These are phyloP conservation scores for Marronus borbonicus DNA, from an alignment of 2,888 invertebrate genomes.

Conservation along the genomic window DNA sequence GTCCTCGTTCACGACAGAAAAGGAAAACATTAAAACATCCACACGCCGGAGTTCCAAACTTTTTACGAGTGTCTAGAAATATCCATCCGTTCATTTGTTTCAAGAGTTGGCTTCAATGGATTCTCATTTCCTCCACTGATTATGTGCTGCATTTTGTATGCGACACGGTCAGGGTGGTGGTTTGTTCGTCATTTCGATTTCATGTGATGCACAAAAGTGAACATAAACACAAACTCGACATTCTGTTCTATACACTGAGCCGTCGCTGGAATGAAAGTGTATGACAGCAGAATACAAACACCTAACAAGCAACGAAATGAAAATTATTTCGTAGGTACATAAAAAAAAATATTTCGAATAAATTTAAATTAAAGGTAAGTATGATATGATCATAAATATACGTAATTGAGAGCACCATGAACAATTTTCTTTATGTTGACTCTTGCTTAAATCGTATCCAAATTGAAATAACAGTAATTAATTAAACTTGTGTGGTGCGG, in stretches of 20 bases:
- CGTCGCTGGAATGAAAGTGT: conserved; percentile 20
- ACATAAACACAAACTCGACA: conserved; percentile 47
- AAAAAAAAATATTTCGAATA: not conserved
- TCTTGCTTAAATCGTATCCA: too few species aligned
- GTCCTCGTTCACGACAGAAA: conserved; percentile 40
- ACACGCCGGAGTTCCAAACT: conserved; percentile 44
- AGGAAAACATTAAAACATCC: conserved; percentile 48
- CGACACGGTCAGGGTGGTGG: conserved; percentile 44
- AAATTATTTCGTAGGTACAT: conserved; percentile 13
- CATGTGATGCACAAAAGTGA: conserved; percentile 46
- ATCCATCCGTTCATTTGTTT: conserved; percentile 60
- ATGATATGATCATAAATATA: too few species aligned
- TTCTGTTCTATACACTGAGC: not conserved
- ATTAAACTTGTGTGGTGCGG: too few species aligned
- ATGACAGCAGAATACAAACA: conserved; percentile 17
- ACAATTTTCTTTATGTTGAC: too few species aligned
- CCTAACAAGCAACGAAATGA: not conserved
- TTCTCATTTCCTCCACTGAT: conserved; percentile 67
- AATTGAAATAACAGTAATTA: too few species aligned
- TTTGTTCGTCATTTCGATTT: conserved; percentile 47
- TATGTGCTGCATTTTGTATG: conserved; percentile 65
- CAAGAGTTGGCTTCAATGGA: conserved; percentile 65
- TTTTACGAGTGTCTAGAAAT: conserved; percentile 48
- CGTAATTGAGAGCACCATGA: too few species aligned
- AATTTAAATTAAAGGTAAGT: too few species aligned